phyloP scores from a whole-genome alignment of 2,797 vertebrate genomes.

The Phalanger gymnotis region DNA sequence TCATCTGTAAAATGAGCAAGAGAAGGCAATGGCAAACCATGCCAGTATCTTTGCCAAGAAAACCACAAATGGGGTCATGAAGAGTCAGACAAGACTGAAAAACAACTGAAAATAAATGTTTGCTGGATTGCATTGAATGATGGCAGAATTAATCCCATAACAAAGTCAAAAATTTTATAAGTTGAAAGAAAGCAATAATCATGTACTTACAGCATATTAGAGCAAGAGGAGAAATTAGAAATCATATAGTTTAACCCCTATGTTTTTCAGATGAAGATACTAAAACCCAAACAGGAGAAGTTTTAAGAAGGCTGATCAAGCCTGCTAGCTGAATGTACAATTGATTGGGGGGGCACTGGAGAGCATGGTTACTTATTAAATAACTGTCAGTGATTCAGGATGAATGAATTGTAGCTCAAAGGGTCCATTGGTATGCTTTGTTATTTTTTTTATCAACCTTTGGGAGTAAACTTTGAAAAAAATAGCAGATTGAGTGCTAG shows the following conservation, averaged over 20 bases:
- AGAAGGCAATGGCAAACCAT: background rate
- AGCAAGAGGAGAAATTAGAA: background rate
- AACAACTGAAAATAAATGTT: background rate
- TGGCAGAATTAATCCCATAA: slow-evolving; percentile 15
- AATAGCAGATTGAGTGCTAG: background rate
- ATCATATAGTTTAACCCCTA: background rate
- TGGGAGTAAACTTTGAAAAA: slow-evolving; percentile 1
- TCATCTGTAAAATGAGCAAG: background rate
- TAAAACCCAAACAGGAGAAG: background rate
- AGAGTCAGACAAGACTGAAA: background rate
- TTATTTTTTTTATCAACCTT: slow-evolving; percentile 30
- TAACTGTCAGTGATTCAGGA: background rate
- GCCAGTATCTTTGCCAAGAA: background rate
- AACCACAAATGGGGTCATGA: background rate
- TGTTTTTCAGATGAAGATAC: background rate
- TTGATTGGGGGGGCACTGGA: background rate
- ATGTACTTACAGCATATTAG: background rate
- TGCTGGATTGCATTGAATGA: background rate
- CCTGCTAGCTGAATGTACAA: background rate
- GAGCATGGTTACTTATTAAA: slow-evolving; percentile 7
- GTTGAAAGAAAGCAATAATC: slow-evolving; percentile 36
- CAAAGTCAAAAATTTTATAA: slow-evolving; percentile 43
- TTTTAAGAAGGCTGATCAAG: background rate
- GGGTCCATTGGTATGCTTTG: background rate
- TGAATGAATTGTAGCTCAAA: background rate